Evolutionary conservation across 2,797 vertebrate genomes (phyloP).

Genomic region (Geotria australis): DNA sequence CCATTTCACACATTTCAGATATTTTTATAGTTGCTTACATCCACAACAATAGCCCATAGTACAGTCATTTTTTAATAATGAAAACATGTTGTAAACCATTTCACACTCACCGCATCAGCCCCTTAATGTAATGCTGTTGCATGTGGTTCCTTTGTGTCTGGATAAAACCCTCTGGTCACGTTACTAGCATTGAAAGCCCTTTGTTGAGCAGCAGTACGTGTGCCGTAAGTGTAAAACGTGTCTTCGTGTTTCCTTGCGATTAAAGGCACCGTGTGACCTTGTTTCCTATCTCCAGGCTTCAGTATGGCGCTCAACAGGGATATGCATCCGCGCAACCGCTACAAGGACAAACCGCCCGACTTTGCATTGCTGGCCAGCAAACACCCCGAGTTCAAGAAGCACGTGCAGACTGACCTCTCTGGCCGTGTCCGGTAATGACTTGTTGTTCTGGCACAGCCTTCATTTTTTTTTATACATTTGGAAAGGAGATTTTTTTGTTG

Average conservation of each 20-base stretch:
- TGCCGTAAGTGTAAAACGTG: neutral
- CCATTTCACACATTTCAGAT: no score
- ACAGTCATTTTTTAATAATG: no score
- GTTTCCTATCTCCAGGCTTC: neutral
- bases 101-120: no score
- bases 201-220: neutral
- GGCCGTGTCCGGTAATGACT: slow-evolving; percentile 36
- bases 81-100: no score
- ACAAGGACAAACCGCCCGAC: slow-evolving; percentile 55
- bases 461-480: neutral
- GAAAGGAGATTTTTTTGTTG: neutral
- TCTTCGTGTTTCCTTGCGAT: neutral
- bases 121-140: no score
- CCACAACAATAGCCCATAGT: no score
- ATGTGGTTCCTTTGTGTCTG: no score
- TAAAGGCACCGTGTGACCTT: neutral
- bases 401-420: slow-evolving; percentile 31
- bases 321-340: slow-evolving; percentile 57
- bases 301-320: slow-evolving; percentile 45
- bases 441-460: no score
- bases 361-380: slow-evolving; percentile 48
- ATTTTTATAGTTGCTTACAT: no score
- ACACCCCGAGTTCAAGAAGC: slow-evolving; percentile 48
- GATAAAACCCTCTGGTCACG: no score
- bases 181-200: neutral